Evolutionary conservation across 2,797 vertebrate genomes (phyloP).

Genomic region (Sylvia borin): DNA sequence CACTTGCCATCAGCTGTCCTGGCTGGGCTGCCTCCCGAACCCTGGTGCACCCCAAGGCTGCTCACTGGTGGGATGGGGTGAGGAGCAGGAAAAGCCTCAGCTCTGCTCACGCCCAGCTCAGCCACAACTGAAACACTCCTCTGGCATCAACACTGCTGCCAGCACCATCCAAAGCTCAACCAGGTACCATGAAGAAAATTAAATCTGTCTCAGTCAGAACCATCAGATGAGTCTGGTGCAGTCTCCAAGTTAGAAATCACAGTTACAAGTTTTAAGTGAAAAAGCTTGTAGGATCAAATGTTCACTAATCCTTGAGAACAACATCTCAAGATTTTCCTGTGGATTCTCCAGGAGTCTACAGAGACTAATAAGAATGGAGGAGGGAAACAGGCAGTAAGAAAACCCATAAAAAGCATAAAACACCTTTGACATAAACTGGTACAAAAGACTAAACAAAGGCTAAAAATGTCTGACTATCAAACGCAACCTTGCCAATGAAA

Average conservation of each 20-base stretch:
- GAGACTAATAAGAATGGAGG: background rate
- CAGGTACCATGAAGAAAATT: background rate
- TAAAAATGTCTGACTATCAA: background rate
- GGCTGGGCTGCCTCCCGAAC: background rate
- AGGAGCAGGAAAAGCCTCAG: background rate
- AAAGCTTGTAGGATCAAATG: background rate
- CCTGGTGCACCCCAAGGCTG: background rate
- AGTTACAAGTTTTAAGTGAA: background rate
- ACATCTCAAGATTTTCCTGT: background rate
- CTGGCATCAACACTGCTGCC: background rate
- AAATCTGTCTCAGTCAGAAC: background rate
- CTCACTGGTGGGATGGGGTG: rapidly evolving
- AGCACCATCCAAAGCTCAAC: background rate
- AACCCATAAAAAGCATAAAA: background rate
- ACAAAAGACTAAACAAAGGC: background rate
- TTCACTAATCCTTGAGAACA: background rate
- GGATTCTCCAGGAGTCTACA: background rate
- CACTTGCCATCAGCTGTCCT: background rate
- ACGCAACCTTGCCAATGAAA: background rate
- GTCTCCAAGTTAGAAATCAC: background rate
- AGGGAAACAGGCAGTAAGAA: background rate
- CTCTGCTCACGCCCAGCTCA: background rate
- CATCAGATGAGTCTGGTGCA: background rate
- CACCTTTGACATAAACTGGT: background rate
- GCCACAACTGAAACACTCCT: background rate